phyloP scores from a whole-genome alignment of 2,888 invertebrate species.

The Ochropleura leucogaster region DNA sequence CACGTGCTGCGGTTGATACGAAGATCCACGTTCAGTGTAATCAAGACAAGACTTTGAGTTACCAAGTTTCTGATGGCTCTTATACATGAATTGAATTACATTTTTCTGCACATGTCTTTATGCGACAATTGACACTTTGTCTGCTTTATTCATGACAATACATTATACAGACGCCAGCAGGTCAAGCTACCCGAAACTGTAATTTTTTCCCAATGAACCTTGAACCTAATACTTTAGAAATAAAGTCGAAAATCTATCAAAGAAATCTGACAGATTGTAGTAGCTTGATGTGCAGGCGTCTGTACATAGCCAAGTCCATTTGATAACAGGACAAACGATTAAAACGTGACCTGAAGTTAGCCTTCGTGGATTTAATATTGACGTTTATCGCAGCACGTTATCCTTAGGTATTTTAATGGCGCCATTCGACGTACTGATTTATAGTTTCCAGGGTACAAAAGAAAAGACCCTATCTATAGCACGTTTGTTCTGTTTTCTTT shows the following conservation, averaged over 20 bases:
- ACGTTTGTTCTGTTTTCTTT: conserved; percentile 16
- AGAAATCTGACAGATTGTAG: too few relatives aligned
- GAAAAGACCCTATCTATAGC: conserved; percentile 19
- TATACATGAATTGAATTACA: neutral
- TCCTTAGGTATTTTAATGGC: conserved; percentile 59
- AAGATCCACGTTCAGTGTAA: conserved; percentile 9
- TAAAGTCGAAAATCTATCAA: too few relatives aligned
- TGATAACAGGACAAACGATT: conserved; percentile 54
- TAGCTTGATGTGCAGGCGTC: too few relatives aligned
- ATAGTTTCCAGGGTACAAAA: conserved; percentile 44
- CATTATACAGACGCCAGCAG: too few relatives aligned
- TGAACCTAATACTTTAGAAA: too few relatives aligned
- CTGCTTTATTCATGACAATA: neutral
- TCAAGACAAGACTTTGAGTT: neutral
- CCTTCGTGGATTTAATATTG: conserved; percentile 57
- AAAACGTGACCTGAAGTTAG: conserved; percentile 57
- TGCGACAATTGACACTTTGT: neutral
- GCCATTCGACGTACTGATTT: conserved; percentile 45
- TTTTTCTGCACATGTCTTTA: neutral
- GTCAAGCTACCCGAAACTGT: too few relatives aligned
- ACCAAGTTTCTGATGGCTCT: neutral
- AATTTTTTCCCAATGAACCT: too few relatives aligned
- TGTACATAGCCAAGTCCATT: conserved; percentile 21
- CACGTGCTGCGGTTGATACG: conserved; percentile 44
- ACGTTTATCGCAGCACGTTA: conserved; percentile 46